Evolutionary conservation across 2,888 invertebrate genomes (phyloP).

Genomic region (Dolichopus griseipennis): DNA sequence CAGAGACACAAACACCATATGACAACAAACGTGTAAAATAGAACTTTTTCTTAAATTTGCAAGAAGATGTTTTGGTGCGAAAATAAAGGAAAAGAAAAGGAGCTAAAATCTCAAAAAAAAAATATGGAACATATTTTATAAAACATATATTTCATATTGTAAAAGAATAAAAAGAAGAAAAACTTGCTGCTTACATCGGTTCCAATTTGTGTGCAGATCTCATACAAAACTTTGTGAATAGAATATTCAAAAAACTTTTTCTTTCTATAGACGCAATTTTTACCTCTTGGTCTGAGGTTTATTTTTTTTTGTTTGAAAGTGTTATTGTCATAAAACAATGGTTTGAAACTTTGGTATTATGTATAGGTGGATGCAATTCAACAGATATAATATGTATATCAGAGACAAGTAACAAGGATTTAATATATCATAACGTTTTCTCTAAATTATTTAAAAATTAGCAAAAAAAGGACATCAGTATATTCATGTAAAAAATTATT

Average conservation of each 20-base stretch:
- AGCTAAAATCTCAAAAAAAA: too few relatives aligned
- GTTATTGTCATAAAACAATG: not conserved
- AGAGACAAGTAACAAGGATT: not conserved
- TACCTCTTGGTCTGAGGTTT: not conserved
- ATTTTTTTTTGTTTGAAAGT: not conserved
- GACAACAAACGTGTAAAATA: not conserved
- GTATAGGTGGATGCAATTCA: not conserved
- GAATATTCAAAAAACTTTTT: not conserved
- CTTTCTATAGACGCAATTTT: not conserved
- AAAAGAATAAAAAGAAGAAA: too few relatives aligned
- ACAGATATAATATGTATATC: not conserved
- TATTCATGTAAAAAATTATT: too few relatives aligned
- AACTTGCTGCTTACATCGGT: too few relatives aligned
- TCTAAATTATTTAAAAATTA: not conserved
- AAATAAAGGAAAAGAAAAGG: too few relatives aligned
- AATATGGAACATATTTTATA: too few relatives aligned
- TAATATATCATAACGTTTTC: not conserved
- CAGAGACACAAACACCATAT: not conserved
- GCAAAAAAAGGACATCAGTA: not conserved
- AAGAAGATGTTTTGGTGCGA: not conserved
- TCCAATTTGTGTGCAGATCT: too few relatives aligned
- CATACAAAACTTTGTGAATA: too few relatives aligned
- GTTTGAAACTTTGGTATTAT: not conserved
- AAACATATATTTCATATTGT: too few relatives aligned
- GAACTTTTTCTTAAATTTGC: not conserved